phyloP scores from a whole-genome alignment of 1,140 invertebrate genomes.

The Drosophila rufa region DNA sequence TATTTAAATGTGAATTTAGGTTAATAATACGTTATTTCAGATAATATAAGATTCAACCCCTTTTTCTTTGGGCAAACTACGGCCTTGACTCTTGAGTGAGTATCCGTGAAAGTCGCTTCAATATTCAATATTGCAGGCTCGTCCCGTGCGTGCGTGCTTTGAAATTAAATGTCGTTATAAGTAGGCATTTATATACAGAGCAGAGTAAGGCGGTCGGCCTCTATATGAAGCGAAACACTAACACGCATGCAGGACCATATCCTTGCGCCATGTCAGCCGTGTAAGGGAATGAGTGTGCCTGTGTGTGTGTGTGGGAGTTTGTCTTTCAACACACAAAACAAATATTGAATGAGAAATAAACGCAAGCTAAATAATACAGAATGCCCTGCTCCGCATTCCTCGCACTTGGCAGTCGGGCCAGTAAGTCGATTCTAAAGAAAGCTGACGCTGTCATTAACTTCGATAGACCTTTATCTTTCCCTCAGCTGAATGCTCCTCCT shows the following conservation, averaged over 20 bases:
- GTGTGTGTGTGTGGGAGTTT: conserved; percentile 43
- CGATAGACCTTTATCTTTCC: conserved; percentile 41
- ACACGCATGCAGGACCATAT: conserved; percentile 18
- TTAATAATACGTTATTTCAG: no score
- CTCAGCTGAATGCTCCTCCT: not conserved
- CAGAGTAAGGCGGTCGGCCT: conserved; percentile 39
- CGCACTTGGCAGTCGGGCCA: conserved; percentile 26
- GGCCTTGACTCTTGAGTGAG: conserved; percentile 15
- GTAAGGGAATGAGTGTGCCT: not conserved
- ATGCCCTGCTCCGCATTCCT: not conserved
- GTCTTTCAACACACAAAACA: conserved; percentile 77
- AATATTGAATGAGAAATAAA: conserved; percentile 82
- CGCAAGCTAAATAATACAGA: conserved; percentile 66
- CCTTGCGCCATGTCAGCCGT: conserved; percentile 36
- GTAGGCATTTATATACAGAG: conserved; percentile 81
- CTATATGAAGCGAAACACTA: conserved; percentile 36
- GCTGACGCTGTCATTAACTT: conserved; percentile 66
- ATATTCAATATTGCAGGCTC: conserved; percentile 79
- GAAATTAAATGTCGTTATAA: conserved; percentile 83
- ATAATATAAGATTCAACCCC: no score
- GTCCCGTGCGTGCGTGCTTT: conserved; percentile 68
- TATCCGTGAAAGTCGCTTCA: conserved; percentile 47
- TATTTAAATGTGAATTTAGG: no score
- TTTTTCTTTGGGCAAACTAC: not conserved
- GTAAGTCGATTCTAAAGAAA: conserved; percentile 56